phyloP scores from a whole-genome alignment of 2,888 invertebrate genomes.

The Lithosia quadra region DNA sequence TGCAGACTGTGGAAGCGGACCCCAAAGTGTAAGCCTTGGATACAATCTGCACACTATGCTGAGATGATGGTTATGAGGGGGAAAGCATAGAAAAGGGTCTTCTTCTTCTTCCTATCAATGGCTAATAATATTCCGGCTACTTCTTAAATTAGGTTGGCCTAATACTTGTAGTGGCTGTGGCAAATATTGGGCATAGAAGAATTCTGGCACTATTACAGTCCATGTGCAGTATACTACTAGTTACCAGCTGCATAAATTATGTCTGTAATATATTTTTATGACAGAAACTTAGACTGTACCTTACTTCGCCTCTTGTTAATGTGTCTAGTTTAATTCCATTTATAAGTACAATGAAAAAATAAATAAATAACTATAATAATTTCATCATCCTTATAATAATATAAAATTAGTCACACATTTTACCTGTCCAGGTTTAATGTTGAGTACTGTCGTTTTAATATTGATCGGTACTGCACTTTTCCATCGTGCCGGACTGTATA shows the following conservation, averaged over 20 bases:
- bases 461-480: conserved; percentile 75
- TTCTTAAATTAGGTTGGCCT: too few relatives aligned
- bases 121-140: too few relatives aligned
- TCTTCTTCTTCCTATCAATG: too few relatives aligned
- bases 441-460: conserved; percentile 68
- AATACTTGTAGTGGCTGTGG: too few relatives aligned
- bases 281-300: conserved; percentile 36
- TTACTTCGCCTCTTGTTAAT: background rate
- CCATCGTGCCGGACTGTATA: conserved; percentile 81
- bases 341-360: background rate
- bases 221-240: too few relatives aligned
- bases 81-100: too few relatives aligned
- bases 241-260: background rate
- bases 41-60: too few relatives aligned
- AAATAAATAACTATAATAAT: conserved; percentile 9
- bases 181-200: too few relatives aligned
- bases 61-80: too few relatives aligned
- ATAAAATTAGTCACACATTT: conserved; percentile 22
- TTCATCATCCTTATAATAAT: conserved; percentile 9
- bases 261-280: conserved; percentile 26
- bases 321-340: background rate
- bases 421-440: conserved; percentile 76
- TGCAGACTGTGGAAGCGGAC: too few relatives aligned
- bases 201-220: too few relatives aligned
- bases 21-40: too few relatives aligned